Evolutionary conservation across 2,888 invertebrate genomes (phyloP), one percentile per base, ranked within the genome.

Genomic region (Neoscelio sp.): DNA sequence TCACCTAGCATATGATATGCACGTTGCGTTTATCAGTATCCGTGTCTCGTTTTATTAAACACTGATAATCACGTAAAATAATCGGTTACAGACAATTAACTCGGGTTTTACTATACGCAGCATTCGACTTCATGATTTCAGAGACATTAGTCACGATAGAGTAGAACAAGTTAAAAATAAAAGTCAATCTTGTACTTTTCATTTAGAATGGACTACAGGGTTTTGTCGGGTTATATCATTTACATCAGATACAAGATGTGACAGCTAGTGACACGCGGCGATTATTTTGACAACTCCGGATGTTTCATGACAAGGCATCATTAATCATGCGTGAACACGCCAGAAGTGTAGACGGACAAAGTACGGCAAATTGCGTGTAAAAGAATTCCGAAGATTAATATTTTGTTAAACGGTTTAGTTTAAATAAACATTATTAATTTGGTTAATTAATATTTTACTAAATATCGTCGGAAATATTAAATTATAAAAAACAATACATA

Each of bases 211-310:
- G 56, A 50, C 67, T 42, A 50, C 28, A 44, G 42, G 7, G 44
- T 74, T 74, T 64, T 56, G 48, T 56, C 56, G 54, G 18, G 28
- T 13, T 67, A 46, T 68, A 75, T 76, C 76, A 60, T 65, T 75
- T 67, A 67, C 73, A 64, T 73, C 73, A 30, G 60, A 60, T 65
- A 54, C 54, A 52, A 35, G 54, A 54, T 44, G 64, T 58, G 70
- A 68, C 76, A 76, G 62, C 46, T 7, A 50, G 48, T 56, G 76
- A 76, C 64, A 77, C 70, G 70, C 70, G 44, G 68, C 54, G 56
- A 64, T 71, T 77, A 65, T 65, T 70, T 58, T 77, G 71, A 77
- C 77, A 77, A 56, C 30, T 65, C 38, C n/a, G 52, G 56, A 50
- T 38, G 54, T 42, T 68, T 65, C 44, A 33, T 64, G 71, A 48